phyloP scores from a whole-genome alignment of 35 echinoderm and acorn worm species.

The Anneissia japonica region DNA sequence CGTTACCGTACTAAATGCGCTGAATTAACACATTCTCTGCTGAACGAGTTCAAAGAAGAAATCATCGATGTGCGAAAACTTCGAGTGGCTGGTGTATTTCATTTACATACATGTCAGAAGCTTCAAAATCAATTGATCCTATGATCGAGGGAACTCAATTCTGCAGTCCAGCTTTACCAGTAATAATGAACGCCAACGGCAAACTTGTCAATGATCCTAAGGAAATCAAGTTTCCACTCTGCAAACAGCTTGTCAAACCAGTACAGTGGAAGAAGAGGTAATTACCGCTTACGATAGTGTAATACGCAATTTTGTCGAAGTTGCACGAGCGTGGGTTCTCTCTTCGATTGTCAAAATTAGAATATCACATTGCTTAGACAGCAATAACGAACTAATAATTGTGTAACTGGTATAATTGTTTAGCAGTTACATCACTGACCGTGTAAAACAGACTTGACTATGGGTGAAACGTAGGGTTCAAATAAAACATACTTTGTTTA shows the following conservation, averaged over 20 bases:
- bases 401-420: too few species aligned
- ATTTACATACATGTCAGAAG: slow-evolving; percentile 1
- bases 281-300: not conserved
- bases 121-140: not conserved
- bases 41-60: not conserved
- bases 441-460: too few species aligned
- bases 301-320: not conserved
- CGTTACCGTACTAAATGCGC: not conserved
- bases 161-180: not conserved
- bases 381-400: not conserved
- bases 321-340: not conserved
- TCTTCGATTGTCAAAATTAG: not conserved
- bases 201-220: not conserved
- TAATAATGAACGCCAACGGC: slow-evolving; percentile 11
- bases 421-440: too few species aligned
- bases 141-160: not conserved
- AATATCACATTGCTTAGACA: not conserved
- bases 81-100: slow-evolving; percentile 9
- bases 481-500: too few species aligned
- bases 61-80: slow-evolving; percentile 10
- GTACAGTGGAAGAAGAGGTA: slow-evolving; percentile 1
- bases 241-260: not conserved
- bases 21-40: not conserved
- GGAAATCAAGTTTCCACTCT: not conserved
- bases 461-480: too few species aligned